Evolutionary conservation across 2,113 vertebrate species (phyloP), one percentile per base, ranked within the genome.

Genomic region (Columba janthina): DNA sequence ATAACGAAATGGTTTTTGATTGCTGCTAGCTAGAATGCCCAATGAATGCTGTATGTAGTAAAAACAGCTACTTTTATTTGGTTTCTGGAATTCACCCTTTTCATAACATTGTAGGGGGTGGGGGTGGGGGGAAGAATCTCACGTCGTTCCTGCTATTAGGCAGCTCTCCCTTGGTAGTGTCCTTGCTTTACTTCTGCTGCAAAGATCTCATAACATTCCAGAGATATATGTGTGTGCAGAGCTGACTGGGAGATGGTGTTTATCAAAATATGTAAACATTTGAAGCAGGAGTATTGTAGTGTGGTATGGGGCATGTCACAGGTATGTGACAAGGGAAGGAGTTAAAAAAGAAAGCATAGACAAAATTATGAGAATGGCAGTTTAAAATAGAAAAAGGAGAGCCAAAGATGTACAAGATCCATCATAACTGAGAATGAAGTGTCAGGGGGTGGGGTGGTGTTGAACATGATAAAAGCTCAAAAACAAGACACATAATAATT

Each of bases 391-490:
- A 36, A 82, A 53, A 72, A 58, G 21, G 44, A 34, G 26, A 80
- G 24, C 26, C 22, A 48, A 62, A 91, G 57, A 61, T 67, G 2
- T 12, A 8, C 7, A 51, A 40, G 42, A 16, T 60, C 11, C 0
- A 0, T 29, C 0, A 0, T 74, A 54, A 61, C 36, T 40, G 34
- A 48, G 65, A 77, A 14, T 46, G 29, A 88, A 73, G 25, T 40
- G n/a, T 18, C 57, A 32, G 5, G 12, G 5, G 1, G 1, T 26
- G 14, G 32, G n/a, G 16, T 16, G n/a, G 6, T 50, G 20, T 26
- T 76, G 50, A 82, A 50, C 5, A 3, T 62, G 20, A 62, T 50
- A 48, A 40, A 56, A 83, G 13, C 54, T 84, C 42, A 46, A 48
- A 81, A 71, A 0, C 29, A 70, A 64, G 24, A 40, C 46, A 44